Evolutionary conservation across 2,113 vertebrate genomes (phyloP).

Genomic region (Erinaceus europaeus): DNA sequence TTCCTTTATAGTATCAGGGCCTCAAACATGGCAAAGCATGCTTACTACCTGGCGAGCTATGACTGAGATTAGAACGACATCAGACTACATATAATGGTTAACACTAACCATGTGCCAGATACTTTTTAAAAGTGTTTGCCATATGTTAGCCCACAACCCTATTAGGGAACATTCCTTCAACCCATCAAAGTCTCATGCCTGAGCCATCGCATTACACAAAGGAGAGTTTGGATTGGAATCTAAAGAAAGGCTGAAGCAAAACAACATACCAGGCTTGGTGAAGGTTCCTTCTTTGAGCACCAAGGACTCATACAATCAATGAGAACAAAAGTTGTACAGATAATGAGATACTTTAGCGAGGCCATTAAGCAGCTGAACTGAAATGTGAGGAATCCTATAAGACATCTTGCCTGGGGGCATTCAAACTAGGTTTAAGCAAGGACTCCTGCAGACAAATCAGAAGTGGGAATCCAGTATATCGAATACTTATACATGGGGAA

Average conservation of each 20-base stretch:
- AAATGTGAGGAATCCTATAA: conserved; percentile 12
- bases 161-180: conserved; percentile 10
- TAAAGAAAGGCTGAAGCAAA: background rate
- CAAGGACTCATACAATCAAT: background rate
- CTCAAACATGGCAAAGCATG: no score
- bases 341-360: background rate
- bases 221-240: background rate
- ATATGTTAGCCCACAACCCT: background rate
- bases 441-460: no score
- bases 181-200: background rate
- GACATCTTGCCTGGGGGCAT: background rate
- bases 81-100: background rate
- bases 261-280: background rate
- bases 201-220: background rate
- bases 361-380: background rate
- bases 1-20: no score
- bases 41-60: no score
- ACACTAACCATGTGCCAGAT: background rate
- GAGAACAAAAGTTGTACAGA: background rate
- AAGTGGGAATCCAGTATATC: no score
- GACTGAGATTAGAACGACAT: background rate
- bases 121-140: background rate
- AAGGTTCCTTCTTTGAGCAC: background rate
- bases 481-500: no score
- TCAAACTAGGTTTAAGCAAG: no score